Evolutionary conservation across 2,888 invertebrate genomes (phyloP), one percentile per base, ranked within the genome.

Genomic region (Eupeodes latifasciatus): DNA sequence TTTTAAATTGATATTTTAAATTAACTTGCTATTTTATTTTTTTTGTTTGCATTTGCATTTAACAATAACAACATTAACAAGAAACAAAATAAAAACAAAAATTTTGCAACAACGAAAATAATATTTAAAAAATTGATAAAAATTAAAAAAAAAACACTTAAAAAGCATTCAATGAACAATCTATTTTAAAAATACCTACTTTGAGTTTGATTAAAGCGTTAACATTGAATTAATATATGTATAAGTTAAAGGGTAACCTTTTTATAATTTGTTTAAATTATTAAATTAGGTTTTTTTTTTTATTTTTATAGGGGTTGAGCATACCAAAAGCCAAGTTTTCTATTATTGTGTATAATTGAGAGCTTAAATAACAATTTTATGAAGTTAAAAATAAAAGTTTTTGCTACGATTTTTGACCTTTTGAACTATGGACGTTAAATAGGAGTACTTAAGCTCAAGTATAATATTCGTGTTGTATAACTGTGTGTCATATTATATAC

Each of bases 31-130:
- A 44, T 49, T 44, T 44, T 5, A 16, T 47, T 14, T 44, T 1
- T 11, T 16, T 62, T 19, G 19, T 19, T 16, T 62, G 11, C 55
- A 74, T 40, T 61, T 51, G 51, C 61, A 9, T 12, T 74, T 74
- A 51, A 74, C 36, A 77, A 53, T 53, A 64, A 67, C 36, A 67
- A 59, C 40, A 67, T 53, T 19, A 69, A 69, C 53, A 79, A 79
- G 34, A 34, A 27, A 61, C 5, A 34, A 67, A 53, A 36, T n/a
- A 69, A 71, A 7, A 19, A 49, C 19, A 66, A 2, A 11, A 16
- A 16, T 61, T n/a, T 61, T 16, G 11, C 61, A 61, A 62, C 11
- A 16, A 40, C 2, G 12, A 57, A 53, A 19, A 55, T 7, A 40
- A 4, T 40, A 40, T 40, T 40, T 9, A 40, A 40, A 40, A 40